These are phyloP conservation scores for Ochropacha duplaris DNA, from an alignment of 2,888 invertebrate species.

Conservation along the genomic window DNA sequence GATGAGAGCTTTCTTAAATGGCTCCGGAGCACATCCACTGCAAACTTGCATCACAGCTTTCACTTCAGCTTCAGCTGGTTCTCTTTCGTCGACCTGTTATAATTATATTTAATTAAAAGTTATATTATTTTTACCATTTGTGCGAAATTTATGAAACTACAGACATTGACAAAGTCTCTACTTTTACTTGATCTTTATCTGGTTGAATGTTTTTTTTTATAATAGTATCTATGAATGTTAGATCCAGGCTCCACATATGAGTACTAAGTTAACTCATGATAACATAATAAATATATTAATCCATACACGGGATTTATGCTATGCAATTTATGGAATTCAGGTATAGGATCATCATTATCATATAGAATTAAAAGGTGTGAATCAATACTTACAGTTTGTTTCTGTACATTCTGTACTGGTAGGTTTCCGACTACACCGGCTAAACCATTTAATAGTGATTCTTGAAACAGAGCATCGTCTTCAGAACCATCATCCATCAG, in stretches of 20 bases:
- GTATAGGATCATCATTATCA: no score
- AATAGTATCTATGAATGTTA: no score
- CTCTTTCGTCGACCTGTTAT: conserved; percentile 85
- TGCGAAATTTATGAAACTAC: no score
- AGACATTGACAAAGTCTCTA: no score
- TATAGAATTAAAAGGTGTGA: background rate
- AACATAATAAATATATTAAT: no score
- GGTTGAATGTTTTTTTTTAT: no score
- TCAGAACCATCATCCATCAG: conserved; percentile 45
- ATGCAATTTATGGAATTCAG: no score
- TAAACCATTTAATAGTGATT: conserved; percentile 84
- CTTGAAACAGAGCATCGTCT: conserved; percentile 72
- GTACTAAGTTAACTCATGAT: no score
- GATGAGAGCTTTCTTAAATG: conserved; percentile 90
- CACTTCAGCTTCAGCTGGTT: conserved; percentile 93
- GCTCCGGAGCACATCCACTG: conserved; percentile 88
- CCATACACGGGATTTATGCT: no score
- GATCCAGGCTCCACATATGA: no score
- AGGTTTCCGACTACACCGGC: conserved; percentile 87
- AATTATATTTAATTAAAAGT: background rate
- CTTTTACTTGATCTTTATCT: no score
- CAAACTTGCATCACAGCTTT: conserved; percentile 91
- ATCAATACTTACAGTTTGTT: conserved; percentile 75
- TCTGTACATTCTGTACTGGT: conserved; percentile 84
- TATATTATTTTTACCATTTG: no score